phyloP scores from a whole-genome alignment of 2,113 vertebrate genomes.

The Nanorana parkeri region DNA sequence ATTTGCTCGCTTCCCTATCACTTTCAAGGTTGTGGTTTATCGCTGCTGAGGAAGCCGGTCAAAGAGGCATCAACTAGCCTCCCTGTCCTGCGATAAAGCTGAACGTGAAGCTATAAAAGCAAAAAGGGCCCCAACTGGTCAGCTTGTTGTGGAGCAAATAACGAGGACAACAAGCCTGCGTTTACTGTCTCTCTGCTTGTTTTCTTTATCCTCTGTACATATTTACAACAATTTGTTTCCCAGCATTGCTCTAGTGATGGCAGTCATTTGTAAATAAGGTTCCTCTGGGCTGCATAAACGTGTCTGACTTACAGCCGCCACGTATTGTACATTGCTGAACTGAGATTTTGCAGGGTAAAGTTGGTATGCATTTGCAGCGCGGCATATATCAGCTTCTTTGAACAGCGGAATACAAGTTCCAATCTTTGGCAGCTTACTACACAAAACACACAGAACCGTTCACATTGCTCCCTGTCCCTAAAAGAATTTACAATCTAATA shows the following conservation, averaged over 20 bases:
- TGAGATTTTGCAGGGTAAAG: constrained; percentile 29
- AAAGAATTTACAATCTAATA: too few species aligned
- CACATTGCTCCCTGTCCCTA: too few species aligned
- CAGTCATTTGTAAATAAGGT: constrained; percentile 51
- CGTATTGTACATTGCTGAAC: constrained; percentile 35
- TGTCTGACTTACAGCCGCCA: constrained; percentile 35
- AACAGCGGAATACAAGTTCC: neutral
- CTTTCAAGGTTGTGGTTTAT: constrained; percentile 60
- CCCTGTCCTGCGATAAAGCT: constrained; percentile 60
- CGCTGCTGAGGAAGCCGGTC: constrained; percentile 56
- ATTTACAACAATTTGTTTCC: constrained; percentile 41
- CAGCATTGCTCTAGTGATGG: constrained; percentile 35
- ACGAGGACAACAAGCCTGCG: constrained; percentile 23
- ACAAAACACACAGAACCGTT: too few species aligned
- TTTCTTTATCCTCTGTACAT: constrained; percentile 39
- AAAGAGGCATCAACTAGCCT: constrained; percentile 47
- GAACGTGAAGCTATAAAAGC: constrained; percentile 58
- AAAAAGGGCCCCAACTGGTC: constrained; percentile 63
- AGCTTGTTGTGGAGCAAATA: constrained; percentile 59
- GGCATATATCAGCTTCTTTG: constrained; percentile 13
- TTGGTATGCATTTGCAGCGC: constrained; percentile 9
- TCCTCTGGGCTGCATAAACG: constrained; percentile 47
- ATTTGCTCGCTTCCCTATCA: constrained; percentile 66
- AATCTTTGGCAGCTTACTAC: too few species aligned
- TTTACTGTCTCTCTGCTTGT: constrained; percentile 32